Conservation (phyloP, 2,888 invertebrate species). For the Sinopyrophorus schimmeli region DNA sequence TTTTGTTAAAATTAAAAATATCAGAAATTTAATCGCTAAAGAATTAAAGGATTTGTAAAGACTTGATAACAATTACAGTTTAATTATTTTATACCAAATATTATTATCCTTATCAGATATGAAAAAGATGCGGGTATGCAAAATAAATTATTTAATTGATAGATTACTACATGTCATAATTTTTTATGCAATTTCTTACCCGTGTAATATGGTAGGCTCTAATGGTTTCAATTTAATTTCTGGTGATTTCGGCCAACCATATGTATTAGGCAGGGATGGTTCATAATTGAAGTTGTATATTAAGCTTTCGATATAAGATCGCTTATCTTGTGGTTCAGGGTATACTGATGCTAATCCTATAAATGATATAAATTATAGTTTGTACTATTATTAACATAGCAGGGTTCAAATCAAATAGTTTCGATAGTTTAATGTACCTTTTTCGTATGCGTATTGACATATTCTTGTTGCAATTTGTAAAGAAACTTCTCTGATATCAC, state of each 20-base stretch:
- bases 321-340: constrained; percentile 80
- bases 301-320: constrained; percentile 70
- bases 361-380: constrained; percentile 29
- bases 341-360: constrained; percentile 81
- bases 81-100: no score
- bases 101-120: no score
- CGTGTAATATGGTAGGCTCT: constrained; percentile 46
- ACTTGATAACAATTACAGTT: no score
- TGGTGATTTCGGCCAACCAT: constrained; percentile 61
- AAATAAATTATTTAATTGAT: no score
- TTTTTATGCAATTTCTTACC: no score
- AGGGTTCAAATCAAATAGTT: neutral
- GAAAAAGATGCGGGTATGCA: no score
- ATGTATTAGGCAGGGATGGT: constrained; percentile 71
- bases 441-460: constrained; percentile 85
- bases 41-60: no score
- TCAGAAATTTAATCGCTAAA: no score
- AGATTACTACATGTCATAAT: no score
- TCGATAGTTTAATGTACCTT: constrained; percentile 60
- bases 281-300: constrained; percentile 81
- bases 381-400: neutral
- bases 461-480: constrained; percentile 86
- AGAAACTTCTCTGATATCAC: constrained; percentile 83
- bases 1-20: no score
- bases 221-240: constrained; percentile 49